Evolutionary conservation across 1,140 invertebrate genomes (phyloP).

Genomic region (Maconellicoccus hirsutus): DNA sequence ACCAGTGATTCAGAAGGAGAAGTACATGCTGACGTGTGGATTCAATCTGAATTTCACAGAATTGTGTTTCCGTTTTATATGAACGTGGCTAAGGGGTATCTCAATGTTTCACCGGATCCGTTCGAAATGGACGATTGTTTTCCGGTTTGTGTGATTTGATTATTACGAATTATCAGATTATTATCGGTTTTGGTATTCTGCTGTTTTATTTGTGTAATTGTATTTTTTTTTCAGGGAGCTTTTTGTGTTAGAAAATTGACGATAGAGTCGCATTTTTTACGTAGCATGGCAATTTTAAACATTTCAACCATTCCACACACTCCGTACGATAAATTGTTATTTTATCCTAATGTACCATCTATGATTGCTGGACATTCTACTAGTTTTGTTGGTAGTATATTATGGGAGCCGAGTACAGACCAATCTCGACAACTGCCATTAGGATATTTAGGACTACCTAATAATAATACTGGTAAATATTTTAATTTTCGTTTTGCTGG

Average conservation of each 20-base stretch:
- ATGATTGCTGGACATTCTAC: not conserved
- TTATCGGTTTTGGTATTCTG: not conserved
- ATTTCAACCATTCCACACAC: not conserved
- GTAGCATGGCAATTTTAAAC: constrained; percentile 16
- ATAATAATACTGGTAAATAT: constrained; percentile 16
- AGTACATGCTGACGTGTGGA: constrained; percentile 53
- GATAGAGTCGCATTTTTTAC: not conserved
- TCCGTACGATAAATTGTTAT: not conserved
- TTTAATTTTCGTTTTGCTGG: constrained; percentile 9
- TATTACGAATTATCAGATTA: not conserved
- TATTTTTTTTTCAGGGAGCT: not conserved
- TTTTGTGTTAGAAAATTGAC: not conserved
- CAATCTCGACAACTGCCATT: not conserved
- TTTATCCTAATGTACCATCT: constrained; percentile 2
- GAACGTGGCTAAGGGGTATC: constrained; percentile 45
- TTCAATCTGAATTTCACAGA: constrained; percentile 62
- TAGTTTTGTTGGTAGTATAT: constrained; percentile 14
- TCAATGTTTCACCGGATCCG: constrained; percentile 47
- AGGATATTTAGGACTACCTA: not conserved
- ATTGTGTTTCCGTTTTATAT: constrained; percentile 49
- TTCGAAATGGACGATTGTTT: constrained; percentile 68
- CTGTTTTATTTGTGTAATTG: not conserved
- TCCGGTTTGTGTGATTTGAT: constrained; percentile 43
- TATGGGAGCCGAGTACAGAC: constrained; percentile 10
- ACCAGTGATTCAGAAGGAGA: constrained; percentile 55